These are phyloP conservation scores for Lasioglossum figueresi DNA, from an alignment of 2,888 invertebrate genomes.

Conservation along the genomic window DNA sequence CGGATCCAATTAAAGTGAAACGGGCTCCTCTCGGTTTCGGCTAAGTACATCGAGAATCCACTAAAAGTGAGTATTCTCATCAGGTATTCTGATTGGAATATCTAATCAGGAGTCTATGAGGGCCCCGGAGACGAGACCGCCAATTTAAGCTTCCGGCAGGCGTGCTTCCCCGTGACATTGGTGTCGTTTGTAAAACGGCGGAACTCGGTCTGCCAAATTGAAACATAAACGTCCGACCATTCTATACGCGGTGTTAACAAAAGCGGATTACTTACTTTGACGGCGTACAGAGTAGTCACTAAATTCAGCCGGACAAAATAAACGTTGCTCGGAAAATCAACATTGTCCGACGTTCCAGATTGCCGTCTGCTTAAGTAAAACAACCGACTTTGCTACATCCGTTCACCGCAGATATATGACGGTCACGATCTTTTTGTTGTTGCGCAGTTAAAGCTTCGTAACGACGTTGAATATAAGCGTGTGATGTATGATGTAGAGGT, in stretches of 20 bases:
- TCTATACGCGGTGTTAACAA: slow-evolving; percentile 3
- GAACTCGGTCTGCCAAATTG: slow-evolving; percentile 18
- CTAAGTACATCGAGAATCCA: slow-evolving; percentile 51
- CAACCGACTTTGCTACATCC: not conserved
- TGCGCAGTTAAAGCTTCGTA: not conserved
- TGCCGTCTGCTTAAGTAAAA: not conserved
- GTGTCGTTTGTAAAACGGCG: slow-evolving; percentile 21
- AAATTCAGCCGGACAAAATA: not conserved
- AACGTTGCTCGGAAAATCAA: slow-evolving; percentile 10
- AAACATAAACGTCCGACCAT: slow-evolving; percentile 32
- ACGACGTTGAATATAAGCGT: not conserved
- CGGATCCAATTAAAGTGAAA: slow-evolving; percentile 54
- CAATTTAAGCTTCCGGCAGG: slow-evolving; percentile 58
- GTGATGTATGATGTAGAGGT: not conserved
- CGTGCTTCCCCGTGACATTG: slow-evolving; percentile 34
- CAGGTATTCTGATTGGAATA: slow-evolving; percentile 69
- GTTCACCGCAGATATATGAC: not conserved
- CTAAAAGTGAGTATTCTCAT: slow-evolving; percentile 66
- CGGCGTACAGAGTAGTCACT: not conserved
- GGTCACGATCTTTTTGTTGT: not conserved
- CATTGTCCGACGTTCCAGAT: not conserved
- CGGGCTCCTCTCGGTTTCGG: slow-evolving; percentile 33
- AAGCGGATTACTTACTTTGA: slow-evolving; percentile 10
- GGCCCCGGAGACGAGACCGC: slow-evolving; percentile 47
- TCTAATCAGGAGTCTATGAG: slow-evolving; percentile 65